Base-by-base conservation (phyloP, 2,113 vertebrate species). In the Scolopax mira region DNA sequence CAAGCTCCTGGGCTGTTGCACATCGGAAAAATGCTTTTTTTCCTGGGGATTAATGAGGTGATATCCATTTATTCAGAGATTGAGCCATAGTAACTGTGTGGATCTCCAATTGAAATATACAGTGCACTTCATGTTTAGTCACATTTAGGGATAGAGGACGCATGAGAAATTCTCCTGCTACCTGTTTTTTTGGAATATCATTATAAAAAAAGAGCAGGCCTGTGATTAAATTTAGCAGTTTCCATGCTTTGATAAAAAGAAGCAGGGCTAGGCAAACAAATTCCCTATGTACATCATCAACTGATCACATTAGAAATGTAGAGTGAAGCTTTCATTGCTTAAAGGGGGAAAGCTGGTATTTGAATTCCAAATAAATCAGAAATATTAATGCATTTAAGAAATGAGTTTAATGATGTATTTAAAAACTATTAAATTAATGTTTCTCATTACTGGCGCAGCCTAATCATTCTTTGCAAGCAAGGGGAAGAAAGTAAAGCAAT, bases 331-430 rank as follows among this genome's bases (percentile, higher is more conserved):
- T 89, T 71, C 51, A n/a, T 74, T 54, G 72, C 79, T 96, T 88
- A 28, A 39, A 92, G 77, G 71, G 52, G 61, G 79, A 71, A 74
- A 93, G 51, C 79, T 94, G 55, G 44, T 84, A 64, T 88, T 78
- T 58, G 87, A 96, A 93, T 90, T 94, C 24, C 60, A 41, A 97
- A 90, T 88, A 86, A 94, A 87, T 78, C 70, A 92, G 82, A 94
- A 94, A 80, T 93, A 85, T 85, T 88, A 96, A 97, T 96, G 75
- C 79, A 90, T 61, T 96, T 72, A 89, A 90, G 83, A 61, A 89
- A 81, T 61, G 11, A 82, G 75, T 88, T 98, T 97, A 97, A 97
- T 96, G 90, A 96, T 95, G 88, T 97, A 91, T 96, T 97, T 95
- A 93, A 95, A 96, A 95, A 28, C 61, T 84, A 92, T 86, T 93